Evolutionary conservation across 2,113 vertebrate genomes (phyloP).

Genomic region (Lagopus leucura): DNA sequence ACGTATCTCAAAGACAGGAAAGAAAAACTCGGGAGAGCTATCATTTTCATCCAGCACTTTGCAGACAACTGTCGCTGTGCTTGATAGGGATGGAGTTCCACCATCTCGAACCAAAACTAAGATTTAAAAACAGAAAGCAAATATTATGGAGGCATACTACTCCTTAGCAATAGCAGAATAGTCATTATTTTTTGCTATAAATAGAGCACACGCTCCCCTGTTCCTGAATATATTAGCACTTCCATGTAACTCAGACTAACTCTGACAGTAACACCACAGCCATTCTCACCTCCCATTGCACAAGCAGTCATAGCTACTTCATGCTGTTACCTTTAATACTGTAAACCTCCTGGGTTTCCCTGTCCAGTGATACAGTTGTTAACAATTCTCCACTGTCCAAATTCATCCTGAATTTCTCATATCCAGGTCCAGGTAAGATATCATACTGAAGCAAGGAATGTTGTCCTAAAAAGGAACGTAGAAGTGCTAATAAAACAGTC

Average conservation of each 20-base stretch:
- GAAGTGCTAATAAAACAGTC: neutral
- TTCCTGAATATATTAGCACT: neutral
- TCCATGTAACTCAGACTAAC: neutral
- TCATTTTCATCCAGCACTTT: slow-evolving; percentile 90
- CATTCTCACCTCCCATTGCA: neutral
- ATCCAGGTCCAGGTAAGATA: slow-evolving; percentile 85
- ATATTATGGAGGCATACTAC: neutral
- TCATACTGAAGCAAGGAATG: slow-evolving; percentile 88
- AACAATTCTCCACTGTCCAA: slow-evolving; percentile 82
- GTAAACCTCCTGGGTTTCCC: slow-evolving; percentile 84
- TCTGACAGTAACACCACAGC: neutral
- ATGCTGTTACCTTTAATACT: slow-evolving; percentile 84
- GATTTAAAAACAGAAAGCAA: slow-evolving; percentile 10
- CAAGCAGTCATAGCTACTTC: neutral
- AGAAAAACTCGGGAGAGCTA: slow-evolving; percentile 82
- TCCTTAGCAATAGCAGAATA: neutral
- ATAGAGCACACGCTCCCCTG: neutral
- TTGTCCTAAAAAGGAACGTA: slow-evolving; percentile 77
- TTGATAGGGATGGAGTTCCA: slow-evolving; percentile 77
- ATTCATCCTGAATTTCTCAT: slow-evolving; percentile 86
- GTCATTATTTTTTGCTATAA: neutral
- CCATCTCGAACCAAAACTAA: slow-evolving; percentile 88
- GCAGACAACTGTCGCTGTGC: slow-evolving; percentile 80
- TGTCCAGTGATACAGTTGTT: slow-evolving; percentile 83
- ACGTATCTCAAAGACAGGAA: slow-evolving; percentile 75